These are phyloP conservation scores for Pterocles burchelli DNA, from an alignment of 2,113 vertebrate species.

Conservation along the genomic window DNA sequence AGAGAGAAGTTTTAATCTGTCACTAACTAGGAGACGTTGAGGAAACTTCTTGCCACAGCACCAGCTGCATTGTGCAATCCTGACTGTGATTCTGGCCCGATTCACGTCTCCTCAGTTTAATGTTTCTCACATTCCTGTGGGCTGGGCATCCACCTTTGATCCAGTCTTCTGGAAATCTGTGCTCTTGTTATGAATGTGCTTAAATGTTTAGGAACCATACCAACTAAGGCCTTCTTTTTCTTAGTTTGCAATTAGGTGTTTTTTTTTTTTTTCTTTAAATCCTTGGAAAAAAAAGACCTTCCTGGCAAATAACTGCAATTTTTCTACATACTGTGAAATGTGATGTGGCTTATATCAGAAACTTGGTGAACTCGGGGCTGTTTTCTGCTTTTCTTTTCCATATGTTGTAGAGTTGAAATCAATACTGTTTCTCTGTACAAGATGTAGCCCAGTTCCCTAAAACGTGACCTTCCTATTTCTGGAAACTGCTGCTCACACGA, in stretches of 20 bases:
- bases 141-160: conserved; percentile 11
- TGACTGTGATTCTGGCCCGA: background rate
- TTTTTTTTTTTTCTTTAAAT: background rate
- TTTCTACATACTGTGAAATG: background rate
- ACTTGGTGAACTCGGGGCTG: background rate
- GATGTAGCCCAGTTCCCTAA: background rate
- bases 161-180: background rate
- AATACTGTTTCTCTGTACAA: background rate
- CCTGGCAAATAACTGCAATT: background rate
- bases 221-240: background rate
- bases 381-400: background rate
- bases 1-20: background rate
- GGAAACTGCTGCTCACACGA: background rate
- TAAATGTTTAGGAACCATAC: background rate
- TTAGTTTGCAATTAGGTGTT: background rate
- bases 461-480: background rate
- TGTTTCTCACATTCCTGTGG: background rate
- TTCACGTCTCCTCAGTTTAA: background rate
- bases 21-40: background rate
- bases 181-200: background rate
- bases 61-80: background rate
- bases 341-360: background rate
- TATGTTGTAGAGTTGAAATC: background rate
- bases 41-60: background rate
- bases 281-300: background rate